These are phyloP conservation scores for Phoxinus dragarum DNA, from an alignment of 2,797 vertebrate genomes.

Conservation along the genomic window DNA sequence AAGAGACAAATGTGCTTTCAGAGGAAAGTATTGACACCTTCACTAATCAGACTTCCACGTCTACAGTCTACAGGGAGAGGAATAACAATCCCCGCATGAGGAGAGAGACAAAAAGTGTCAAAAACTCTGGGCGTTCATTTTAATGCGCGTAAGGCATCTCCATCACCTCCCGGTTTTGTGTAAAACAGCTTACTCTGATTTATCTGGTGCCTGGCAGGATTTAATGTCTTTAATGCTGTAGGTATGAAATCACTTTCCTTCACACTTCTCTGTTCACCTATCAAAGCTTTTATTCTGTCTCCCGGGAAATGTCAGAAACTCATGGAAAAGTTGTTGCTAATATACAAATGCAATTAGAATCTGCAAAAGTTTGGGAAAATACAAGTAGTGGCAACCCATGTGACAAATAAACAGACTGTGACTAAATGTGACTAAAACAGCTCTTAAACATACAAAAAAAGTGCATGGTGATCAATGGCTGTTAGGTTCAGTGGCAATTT, in stretches of 20 bases:
- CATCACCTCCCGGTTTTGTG: constrained; percentile 39
- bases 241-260: constrained; percentile 43
- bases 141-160: constrained; percentile 37
- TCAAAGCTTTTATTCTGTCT: constrained; percentile 24
- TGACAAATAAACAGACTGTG: background rate
- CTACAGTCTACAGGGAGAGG: constrained; percentile 68
- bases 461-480: background rate
- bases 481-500: background rate
- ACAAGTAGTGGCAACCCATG: background rate
- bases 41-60: constrained; percentile 80
- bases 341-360: constrained; percentile 38
- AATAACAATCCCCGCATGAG: constrained; percentile 32
- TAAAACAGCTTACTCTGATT: constrained; percentile 47
- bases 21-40: constrained; percentile 83
- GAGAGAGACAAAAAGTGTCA: constrained; percentile 39
- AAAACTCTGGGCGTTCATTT: constrained; percentile 42
- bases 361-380: constrained; percentile 5
- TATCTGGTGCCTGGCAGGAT: constrained; percentile 47
- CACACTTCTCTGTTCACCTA: constrained; percentile 27
- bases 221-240: constrained; percentile 50
- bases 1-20: constrained; percentile 85
- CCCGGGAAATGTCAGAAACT: constrained; percentile 15
- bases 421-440: background rate
- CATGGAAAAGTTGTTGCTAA: constrained; percentile 36
- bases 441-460: background rate